A percentile compares a stretch with the other conserved stretches of the same genome.
Evolutionary conservation across 2,888 invertebrate species (phyloP).

Genomic region (Drepana falcataria): DNA sequence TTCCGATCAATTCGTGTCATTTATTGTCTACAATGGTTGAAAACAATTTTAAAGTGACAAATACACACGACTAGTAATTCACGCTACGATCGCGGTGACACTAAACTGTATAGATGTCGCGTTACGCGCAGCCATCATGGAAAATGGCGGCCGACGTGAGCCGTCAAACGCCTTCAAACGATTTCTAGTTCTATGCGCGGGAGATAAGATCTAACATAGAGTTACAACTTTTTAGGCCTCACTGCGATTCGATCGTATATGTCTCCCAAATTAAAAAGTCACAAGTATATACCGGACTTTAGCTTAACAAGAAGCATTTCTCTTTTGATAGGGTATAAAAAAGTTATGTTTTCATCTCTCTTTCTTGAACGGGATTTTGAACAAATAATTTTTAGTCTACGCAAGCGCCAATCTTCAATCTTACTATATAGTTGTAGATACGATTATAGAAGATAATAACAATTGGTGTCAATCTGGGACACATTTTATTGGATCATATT

Average conservation of each 20-base stretch:
- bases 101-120: slow-evolving; percentile 73
- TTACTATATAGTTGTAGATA: not conserved
- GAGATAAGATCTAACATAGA: slow-evolving; percentile 14
- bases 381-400: slow-evolving; percentile 4
- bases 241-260: slow-evolving; percentile 59
- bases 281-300: slow-evolving; percentile 19
- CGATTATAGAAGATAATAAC: too few relatives aligned
- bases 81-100: slow-evolving; percentile 59
- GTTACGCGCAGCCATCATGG: slow-evolving; percentile 61
- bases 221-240: slow-evolving; percentile 14
- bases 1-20: slow-evolving; percentile 54
- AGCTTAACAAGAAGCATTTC: slow-evolving; percentile 9
- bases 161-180: slow-evolving; percentile 45
- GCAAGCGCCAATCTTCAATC: not conserved
- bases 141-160: slow-evolving; percentile 65
- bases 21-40: slow-evolving; percentile 66
- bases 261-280: slow-evolving; percentile 47
- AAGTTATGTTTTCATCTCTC: not conserved
- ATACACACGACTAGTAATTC: slow-evolving; percentile 45
- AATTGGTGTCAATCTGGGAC: too few relatives aligned
- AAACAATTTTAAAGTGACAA: slow-evolving; percentile 48
- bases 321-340: not conserved
- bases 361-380: slow-evolving; percentile 3
- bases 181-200: slow-evolving; percentile 20
- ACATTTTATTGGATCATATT: too few relatives aligned